phyloP scores from a whole-genome alignment of 2,888 invertebrate species.

The Chouioia cunea region DNA sequence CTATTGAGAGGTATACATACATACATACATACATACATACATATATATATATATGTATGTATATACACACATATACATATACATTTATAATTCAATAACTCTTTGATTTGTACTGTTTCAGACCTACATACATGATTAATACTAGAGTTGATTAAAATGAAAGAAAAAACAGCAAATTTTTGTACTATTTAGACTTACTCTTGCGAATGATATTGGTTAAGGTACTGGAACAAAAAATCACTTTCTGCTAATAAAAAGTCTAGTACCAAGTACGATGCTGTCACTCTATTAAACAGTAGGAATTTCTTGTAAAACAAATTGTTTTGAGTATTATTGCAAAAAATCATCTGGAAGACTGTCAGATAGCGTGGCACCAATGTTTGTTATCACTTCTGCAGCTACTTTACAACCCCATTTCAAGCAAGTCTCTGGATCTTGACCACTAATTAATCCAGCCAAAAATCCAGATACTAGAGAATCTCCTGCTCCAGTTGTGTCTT shows the following conservation, averaged over 20 bases:
- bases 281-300: no score
- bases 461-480: slow-evolving; percentile 68
- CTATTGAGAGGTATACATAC: no score
- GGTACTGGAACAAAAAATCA: neutral
- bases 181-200: slow-evolving; percentile 7
- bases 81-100: neutral
- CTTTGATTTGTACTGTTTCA: slow-evolving; percentile 42
- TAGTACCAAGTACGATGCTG: no score
- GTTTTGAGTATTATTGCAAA: slow-evolving; percentile 44
- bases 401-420: slow-evolving; percentile 61
- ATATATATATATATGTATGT: no score
- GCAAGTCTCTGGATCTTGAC: slow-evolving; percentile 61
- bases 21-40: no score
- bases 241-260: no score
- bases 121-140: slow-evolving; percentile 26
- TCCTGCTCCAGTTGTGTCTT: slow-evolving; percentile 68
- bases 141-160: slow-evolving; percentile 10
- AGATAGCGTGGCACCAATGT: slow-evolving; percentile 58
- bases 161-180: neutral
- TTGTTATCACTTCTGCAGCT: slow-evolving; percentile 59
- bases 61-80: no score
- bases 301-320: neutral
- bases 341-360: slow-evolving; percentile 55
- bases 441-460: slow-evolving; percentile 61
- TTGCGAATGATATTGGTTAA: neutral